Percentiles rank a stretch among this genome's conserved stretches.
Evolutionary conservation across 2,113 vertebrate species (phyloP).

Genomic region (Brachionichthys hirsutus): DNA sequence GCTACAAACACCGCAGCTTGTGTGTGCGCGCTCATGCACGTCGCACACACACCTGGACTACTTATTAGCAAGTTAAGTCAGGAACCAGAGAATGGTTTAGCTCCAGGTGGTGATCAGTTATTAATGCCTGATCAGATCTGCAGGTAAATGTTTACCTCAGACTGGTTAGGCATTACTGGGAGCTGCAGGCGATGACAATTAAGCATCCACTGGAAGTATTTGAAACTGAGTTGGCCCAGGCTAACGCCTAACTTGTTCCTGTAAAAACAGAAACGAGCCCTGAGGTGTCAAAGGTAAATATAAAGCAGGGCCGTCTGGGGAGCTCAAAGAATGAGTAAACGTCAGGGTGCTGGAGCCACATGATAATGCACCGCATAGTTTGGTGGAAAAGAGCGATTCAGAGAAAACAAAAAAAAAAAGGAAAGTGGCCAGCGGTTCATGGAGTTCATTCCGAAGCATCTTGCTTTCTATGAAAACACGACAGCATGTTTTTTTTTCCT

Average conservation of each 20-base stretch:
- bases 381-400: slow-evolving; percentile 9
- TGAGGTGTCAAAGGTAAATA: not conserved
- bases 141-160: slow-evolving; percentile 70
- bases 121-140: slow-evolving; percentile 61
- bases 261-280: slow-evolving; percentile 16
- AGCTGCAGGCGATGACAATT: slow-evolving; percentile 27
- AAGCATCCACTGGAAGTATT: slow-evolving; percentile 10
- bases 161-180: slow-evolving; percentile 59
- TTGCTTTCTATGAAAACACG: slow-evolving; percentile 41
- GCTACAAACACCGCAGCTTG: slow-evolving; percentile 44
- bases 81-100: slow-evolving; percentile 44
- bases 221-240: not conserved
- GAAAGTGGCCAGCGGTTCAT: slow-evolving; percentile 22
- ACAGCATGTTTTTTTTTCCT: slow-evolving; percentile 22
- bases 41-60: slow-evolving; percentile 53
- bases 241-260: slow-evolving; percentile 10
- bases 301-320: not conserved
- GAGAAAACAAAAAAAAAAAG: slow-evolving; percentile 15
- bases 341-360: not conserved
- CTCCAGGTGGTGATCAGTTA: slow-evolving; percentile 64
- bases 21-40: slow-evolving; percentile 11
- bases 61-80: slow-evolving; percentile 64
- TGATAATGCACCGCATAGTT: slow-evolving; percentile 1
- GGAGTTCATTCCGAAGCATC: slow-evolving; percentile 36
- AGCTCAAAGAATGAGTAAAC: not conserved